phyloP scores from a whole-genome alignment of 2,888 invertebrate genomes.

The Polietes domitor region DNA sequence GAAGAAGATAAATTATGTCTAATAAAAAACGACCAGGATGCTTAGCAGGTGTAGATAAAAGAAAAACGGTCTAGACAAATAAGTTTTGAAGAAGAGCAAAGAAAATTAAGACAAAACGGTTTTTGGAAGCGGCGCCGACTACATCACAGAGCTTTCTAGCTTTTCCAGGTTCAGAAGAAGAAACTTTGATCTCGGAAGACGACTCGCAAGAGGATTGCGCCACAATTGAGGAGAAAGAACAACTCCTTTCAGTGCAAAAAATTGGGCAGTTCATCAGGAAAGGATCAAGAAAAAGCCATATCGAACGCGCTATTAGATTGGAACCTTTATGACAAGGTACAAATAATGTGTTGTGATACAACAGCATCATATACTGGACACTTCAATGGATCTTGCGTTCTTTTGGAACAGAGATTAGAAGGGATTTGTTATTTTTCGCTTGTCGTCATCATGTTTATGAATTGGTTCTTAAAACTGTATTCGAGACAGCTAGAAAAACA shows the following conservation, averaged over 20 bases:
- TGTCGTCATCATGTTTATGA: not conserved
- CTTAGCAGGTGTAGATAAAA: too few species aligned
- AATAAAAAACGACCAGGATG: too few species aligned
- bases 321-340: not conserved
- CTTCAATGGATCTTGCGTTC: not conserved
- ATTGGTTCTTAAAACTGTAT: not conserved
- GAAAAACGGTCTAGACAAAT: too few species aligned
- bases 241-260: not conserved
- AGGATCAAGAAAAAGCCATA: not conserved
- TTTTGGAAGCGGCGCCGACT: too few species aligned
- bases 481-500: not conserved
- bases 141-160: too few species aligned
- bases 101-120: too few species aligned
- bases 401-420: not conserved
- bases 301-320: not conserved
- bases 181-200: too few species aligned
- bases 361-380: too few species aligned
- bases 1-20: not conserved
- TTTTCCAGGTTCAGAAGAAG: too few species aligned
- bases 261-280: not conserved
- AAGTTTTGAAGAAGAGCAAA: too few species aligned
- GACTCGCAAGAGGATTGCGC: too few species aligned
- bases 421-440: not conserved
- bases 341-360: not conserved
- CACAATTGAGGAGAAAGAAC: not conserved